Conservation (phyloP, 2,113 vertebrate species). For the Catharus minimus region DNA sequence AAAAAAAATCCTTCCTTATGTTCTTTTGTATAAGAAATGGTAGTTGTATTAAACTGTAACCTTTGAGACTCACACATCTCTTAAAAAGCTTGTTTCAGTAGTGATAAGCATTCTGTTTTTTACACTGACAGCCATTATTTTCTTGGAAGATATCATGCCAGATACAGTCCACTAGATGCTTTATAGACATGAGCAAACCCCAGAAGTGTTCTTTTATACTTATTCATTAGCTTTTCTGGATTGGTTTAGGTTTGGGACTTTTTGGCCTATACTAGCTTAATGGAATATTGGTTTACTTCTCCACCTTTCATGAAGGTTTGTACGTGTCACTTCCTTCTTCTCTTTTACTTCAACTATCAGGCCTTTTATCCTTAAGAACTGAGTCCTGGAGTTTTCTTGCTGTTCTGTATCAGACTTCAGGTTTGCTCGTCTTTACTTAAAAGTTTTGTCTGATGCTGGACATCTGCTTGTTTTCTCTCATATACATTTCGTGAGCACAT, state of each 20-base stretch:
- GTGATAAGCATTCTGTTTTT: constrained; percentile 9
- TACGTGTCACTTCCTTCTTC: background rate
- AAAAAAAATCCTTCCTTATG: constrained; percentile 19
- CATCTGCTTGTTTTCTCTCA: background rate
- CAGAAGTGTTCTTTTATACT: background rate
- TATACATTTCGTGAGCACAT: background rate
- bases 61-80: constrained; percentile 48
- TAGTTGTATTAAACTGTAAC: constrained; percentile 62
- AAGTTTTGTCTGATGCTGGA: background rate
- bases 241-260: background rate
- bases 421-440: background rate
- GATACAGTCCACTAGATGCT: background rate
- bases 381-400: background rate
- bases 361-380: background rate
- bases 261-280: background rate
- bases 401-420: background rate
- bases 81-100: constrained; percentile 57
- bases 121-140: constrained; percentile 13
- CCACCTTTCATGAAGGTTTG: background rate
- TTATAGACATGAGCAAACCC: background rate
- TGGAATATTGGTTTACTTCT: background rate
- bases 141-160: background rate
- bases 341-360: background rate
- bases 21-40: constrained; percentile 41
- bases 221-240: background rate